Conservation (phyloP, 2,113 vertebrate species). For the human (Homo sapiens) region GRCh38 chr1:59485501-59486000, state of each 20-base stretch:
- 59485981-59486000: background rate
- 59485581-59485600: background rate
- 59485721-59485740: background rate
- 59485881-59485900: background rate
- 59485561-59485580: background rate
- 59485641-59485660: constrained; percentile 53
- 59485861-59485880: background rate
- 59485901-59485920: background rate
- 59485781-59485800: background rate
- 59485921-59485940: background rate
- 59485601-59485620: background rate
- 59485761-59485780: background rate
- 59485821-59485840: background rate
- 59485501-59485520: background rate
- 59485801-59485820: background rate
- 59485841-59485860: background rate
- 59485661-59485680: background rate
- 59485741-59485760: background rate
- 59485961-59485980: background rate
- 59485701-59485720: background rate
- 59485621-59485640: background rate
- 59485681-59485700: background rate
- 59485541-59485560: background rate
- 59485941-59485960: background rate
- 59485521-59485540: background rate